A percentile compares a stretch with the other conserved stretches of the same genome.
phyloP scores from a whole-genome alignment of 2,888 invertebrate genomes.

The Andrena dorsata region DNA sequence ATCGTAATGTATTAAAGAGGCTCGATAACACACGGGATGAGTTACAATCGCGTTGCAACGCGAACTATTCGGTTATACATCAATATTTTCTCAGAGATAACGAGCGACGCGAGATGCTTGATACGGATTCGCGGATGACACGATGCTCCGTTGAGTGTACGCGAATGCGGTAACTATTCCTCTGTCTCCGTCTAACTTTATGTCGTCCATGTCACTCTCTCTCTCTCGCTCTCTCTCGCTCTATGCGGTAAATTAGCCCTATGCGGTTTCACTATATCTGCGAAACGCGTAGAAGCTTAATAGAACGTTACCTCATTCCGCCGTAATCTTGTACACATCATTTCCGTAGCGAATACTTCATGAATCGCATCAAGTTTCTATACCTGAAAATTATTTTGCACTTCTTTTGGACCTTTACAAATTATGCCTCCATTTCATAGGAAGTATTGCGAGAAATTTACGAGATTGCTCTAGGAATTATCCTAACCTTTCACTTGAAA shows the following conservation, averaged over 20 bases:
- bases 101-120: not conserved
- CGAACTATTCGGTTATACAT: not conserved
- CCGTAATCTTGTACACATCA: not conserved
- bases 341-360: not conserved
- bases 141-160: not conserved
- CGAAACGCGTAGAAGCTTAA: not conserved
- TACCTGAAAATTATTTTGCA: not conserved
- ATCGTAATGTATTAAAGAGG: constrained; percentile 44
- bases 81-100: constrained; percentile 40
- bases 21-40: constrained; percentile 21
- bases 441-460: no score
- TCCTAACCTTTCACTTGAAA: not conserved
- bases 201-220: not conserved
- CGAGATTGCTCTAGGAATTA: not conserved
- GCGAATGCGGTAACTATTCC: not conserved
- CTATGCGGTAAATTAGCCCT: constrained; percentile 17
- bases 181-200: not conserved
- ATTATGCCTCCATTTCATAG: no score
- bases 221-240: not conserved
- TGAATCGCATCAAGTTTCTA: not conserved
- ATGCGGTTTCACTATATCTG: not conserved
- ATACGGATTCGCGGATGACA: not conserved
- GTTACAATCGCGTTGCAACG: constrained; percentile 25
- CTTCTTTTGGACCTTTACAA: no score
- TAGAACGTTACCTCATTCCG: not conserved